Percentiles rank a stretch among this genome's conserved stretches.
These are phyloP conservation scores for Tapirus terrestris DNA, from an alignment of 2,113 vertebrate genomes.

Conservation along the genomic window DNA sequence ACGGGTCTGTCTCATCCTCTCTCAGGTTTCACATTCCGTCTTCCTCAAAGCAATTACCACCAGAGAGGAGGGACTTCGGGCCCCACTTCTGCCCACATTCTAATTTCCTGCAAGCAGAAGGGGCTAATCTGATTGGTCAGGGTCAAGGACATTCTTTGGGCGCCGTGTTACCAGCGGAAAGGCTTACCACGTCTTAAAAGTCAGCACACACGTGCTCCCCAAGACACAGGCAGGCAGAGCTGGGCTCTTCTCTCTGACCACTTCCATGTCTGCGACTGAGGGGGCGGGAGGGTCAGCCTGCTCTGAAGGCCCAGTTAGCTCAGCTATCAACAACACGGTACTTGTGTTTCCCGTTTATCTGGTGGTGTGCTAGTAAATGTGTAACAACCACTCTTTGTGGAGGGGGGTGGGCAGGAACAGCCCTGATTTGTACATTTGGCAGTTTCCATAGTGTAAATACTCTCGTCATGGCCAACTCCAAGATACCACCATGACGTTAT, in stretches of 20 bases:
- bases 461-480: background rate
- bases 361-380: background rate
- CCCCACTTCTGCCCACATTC: background rate
- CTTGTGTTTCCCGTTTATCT: background rate
- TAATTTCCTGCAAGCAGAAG: background rate
- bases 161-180: background rate
- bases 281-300: background rate
- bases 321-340: too few species aligned
- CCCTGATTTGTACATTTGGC: background rate
- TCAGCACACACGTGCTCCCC: background rate
- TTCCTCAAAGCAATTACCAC: background rate
- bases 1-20: background rate
- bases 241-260: background rate
- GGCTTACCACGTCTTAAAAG: background rate
- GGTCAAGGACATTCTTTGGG: background rate
- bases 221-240: background rate
- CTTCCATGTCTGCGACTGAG: background rate
- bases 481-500: background rate
- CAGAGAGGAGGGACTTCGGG: background rate
- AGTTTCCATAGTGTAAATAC: background rate
- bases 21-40: background rate
- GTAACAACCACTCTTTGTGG: background rate
- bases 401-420: background rate
- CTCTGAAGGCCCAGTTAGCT: background rate
- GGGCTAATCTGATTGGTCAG: background rate